phyloP scores from a whole-genome alignment of 2,888 invertebrate genomes.

The Caenorhabditis sinica region DNA sequence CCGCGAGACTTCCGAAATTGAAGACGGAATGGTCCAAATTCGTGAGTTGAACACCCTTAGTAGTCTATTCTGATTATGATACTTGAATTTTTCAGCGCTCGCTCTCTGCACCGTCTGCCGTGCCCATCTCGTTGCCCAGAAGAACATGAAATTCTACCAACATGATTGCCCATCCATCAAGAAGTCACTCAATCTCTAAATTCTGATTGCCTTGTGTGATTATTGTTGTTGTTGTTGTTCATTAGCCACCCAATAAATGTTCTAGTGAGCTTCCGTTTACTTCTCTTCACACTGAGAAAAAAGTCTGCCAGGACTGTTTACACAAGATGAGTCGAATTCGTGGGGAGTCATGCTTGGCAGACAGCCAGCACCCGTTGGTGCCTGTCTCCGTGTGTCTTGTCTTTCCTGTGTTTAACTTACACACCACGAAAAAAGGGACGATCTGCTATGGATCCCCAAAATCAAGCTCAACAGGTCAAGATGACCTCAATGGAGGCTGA shows the following conservation, averaged over 20 bases:
- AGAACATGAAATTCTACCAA: slow-evolving; percentile 11
- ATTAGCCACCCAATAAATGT: too few relatives aligned
- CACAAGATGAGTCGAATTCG: background rate
- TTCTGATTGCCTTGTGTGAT: background rate
- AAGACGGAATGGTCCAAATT: slow-evolving; percentile 4
- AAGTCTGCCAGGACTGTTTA: background rate
- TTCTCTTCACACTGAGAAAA: too few relatives aligned
- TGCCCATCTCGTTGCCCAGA: slow-evolving; percentile 1
- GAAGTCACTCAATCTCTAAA: slow-evolving; percentile 3
- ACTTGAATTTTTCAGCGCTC: slow-evolving; percentile 9
- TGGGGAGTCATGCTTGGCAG: too few relatives aligned
- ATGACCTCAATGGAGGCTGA: too few relatives aligned
- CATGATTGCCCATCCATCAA: slow-evolving; percentile 11
- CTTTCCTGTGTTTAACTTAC: too few relatives aligned
- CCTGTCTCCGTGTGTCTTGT: background rate
- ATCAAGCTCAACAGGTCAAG: too few relatives aligned
- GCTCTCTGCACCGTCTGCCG: background rate
- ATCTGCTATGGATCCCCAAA: background rate
- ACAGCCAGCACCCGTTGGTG: background rate
- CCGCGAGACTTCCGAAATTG: background rate
- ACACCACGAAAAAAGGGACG: background rate
- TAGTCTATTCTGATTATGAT: background rate
- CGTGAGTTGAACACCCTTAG: background rate
- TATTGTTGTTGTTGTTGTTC: background rate
- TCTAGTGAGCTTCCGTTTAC: too few relatives aligned